Conservation (phyloP, 1,140 invertebrate species). For the Drosophila nasuta region DNA sequence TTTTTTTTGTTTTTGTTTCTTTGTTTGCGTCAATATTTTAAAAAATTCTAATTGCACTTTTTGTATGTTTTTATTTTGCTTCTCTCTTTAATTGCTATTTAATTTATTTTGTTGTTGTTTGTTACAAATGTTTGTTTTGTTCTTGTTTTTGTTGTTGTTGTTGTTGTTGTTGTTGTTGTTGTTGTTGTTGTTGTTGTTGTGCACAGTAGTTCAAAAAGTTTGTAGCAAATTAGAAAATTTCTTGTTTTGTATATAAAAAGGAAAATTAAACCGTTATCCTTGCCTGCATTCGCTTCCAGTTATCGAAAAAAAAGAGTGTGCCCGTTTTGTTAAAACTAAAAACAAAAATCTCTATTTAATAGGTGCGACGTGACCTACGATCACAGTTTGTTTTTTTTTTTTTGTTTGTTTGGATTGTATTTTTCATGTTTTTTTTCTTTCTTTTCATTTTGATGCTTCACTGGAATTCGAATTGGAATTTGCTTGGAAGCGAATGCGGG, state of each 20-base stretch:
- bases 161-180: slow-evolving; percentile 37
- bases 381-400: slow-evolving; percentile 7
- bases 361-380: slow-evolving; percentile 14
- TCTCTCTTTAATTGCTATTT: slow-evolving; percentile 61
- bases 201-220: slow-evolving; percentile 27
- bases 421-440: background rate
- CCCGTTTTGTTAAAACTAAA: slow-evolving; percentile 13
- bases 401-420: background rate
- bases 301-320: slow-evolving; percentile 22
- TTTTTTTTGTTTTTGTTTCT: slow-evolving; percentile 62
- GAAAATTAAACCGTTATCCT: slow-evolving; percentile 46
- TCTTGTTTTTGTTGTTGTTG: background rate
- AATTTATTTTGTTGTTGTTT: slow-evolving; percentile 39
- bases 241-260: slow-evolving; percentile 19
- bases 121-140: background rate
- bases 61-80: slow-evolving; percentile 56
- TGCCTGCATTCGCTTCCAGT: background rate
- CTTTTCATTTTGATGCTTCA: slow-evolving; percentile 11
- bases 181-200: slow-evolving; percentile 22
- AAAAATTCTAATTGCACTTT: slow-evolving; percentile 84
- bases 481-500: slow-evolving; percentile 4
- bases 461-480: slow-evolving; percentile 12
- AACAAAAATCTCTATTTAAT: slow-evolving; percentile 7
- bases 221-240: slow-evolving; percentile 24
- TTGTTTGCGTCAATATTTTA: slow-evolving; percentile 69